Evolutionary conservation across 2,797 vertebrate genomes (phyloP).

Genomic region (Orientallactaga sibirica): DNA sequence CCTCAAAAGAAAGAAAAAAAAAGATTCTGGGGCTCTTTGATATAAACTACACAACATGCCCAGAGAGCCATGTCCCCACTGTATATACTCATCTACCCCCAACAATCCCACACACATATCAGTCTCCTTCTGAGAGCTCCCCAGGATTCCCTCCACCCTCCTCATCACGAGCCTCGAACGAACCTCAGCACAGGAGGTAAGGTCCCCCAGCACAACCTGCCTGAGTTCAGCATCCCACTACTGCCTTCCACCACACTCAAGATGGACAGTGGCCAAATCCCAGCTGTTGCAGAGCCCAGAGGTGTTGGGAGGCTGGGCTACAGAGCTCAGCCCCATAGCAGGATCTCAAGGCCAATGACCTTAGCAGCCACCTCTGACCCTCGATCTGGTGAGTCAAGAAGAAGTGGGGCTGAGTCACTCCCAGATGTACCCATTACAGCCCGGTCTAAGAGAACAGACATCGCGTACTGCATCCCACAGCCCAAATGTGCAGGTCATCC

Average conservation of each 20-base stretch:
- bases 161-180: not conserved
- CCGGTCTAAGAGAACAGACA: constrained; percentile 17
- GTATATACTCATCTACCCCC: not conserved
- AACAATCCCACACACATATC: too few relatives aligned
- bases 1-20: too few relatives aligned
- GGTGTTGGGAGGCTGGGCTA: not conserved
- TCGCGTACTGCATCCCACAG: constrained; percentile 15
- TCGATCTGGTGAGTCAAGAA: constrained; percentile 60
- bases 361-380: constrained; percentile 49
- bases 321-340: not conserved
- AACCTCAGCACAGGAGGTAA: not conserved
- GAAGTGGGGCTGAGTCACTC: constrained; percentile 51
- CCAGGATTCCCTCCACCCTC: not conserved
- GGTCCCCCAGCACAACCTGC: not conserved
- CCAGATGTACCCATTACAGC: constrained; percentile 31
- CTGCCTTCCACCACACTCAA: not conserved
- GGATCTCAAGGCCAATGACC: constrained; percentile 51
- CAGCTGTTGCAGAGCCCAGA: not conserved
- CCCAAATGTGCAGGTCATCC: not conserved
- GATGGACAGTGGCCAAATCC: not conserved
- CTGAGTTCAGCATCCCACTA: not conserved
- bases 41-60: not conserved
- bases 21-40: not conserved
- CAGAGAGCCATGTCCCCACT: not conserved
- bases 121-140: not conserved